phyloP scores from a whole-genome alignment of 2,113 vertebrate genomes.

The Okapia johnstoni region DNA sequence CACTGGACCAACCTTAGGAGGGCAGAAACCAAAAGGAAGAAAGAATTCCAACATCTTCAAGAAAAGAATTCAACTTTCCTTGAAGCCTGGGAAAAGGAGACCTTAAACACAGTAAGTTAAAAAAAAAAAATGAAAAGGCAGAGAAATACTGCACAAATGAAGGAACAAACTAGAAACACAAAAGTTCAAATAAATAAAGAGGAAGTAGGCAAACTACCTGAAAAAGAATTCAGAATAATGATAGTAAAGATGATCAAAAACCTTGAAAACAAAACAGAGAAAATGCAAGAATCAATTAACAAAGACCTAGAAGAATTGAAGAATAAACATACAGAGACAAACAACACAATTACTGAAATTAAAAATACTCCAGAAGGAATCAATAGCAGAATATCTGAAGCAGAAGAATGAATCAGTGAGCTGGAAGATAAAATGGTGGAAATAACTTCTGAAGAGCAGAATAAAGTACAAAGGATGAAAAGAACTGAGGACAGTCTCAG shows the following conservation, averaged over 20 bases:
- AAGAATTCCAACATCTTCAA: neutral
- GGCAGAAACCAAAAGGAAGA: neutral
- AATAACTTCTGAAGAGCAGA: neutral
- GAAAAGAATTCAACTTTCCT: neutral
- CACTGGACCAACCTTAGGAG: neutral
- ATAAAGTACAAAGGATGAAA: neutral
- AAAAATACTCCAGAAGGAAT: neutral
- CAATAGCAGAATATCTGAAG: neutral
- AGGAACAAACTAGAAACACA: neutral
- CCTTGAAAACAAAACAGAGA: neutral
- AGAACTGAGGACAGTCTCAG: neutral
- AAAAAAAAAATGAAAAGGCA: neutral
- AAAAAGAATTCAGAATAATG: neutral
- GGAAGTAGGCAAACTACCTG: neutral
- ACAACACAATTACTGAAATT: neutral
- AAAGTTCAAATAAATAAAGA: neutral
- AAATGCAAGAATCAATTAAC: neutral
- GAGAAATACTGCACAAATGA: neutral
- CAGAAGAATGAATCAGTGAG: neutral
- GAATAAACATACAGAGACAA: neutral
- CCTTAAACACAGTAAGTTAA: neutral
- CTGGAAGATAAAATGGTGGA: neutral
- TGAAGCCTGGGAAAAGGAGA: neutral
- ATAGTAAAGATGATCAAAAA: neutral
- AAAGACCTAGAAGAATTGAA: neutral